A percentile compares a stretch with the other conserved stretches of the same genome.
These are phyloP conservation scores for Chelonus insularis DNA, from an alignment of 1,140 invertebrate species.

Conservation along the genomic window DNA sequence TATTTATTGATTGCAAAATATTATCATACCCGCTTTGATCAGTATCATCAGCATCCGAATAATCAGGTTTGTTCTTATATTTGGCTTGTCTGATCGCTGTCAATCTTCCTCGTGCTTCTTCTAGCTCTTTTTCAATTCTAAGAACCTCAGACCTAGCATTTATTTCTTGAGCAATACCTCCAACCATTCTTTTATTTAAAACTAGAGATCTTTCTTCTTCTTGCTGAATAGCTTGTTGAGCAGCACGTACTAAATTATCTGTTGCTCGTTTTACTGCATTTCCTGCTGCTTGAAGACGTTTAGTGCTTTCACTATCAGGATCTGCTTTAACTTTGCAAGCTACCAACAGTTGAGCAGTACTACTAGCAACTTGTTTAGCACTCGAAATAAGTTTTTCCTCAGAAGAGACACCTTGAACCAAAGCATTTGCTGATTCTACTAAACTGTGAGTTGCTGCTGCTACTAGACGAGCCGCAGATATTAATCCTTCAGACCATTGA, in stretches of 20 bases:
- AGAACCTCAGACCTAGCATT: conserved; percentile 86
- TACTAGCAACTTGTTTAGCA: conserved; percentile 95
- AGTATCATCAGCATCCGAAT: conserved; percentile 46
- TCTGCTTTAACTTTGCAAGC: conserved; percentile 98
- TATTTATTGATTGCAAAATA: too few species aligned
- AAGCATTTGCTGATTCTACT: conserved; percentile 94
- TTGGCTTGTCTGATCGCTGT: conserved; percentile 84
- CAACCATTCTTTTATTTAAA: conserved; percentile 89
- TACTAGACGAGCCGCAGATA: conserved; percentile 93
- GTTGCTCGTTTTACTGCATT: conserved; percentile 97
- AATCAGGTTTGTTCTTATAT: conserved; percentile 66
- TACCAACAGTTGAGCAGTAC: conserved; percentile 94
- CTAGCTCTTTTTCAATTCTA: conserved; percentile 89
- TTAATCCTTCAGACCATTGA: conserved; percentile 97
- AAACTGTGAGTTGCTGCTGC: conserved; percentile 96
- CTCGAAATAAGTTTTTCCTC: conserved; percentile 97
- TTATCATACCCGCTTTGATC: conserved; percentile 56
- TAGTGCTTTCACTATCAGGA: conserved; percentile 89
- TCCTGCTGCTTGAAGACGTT: conserved; percentile 91
- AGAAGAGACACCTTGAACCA: conserved; percentile 91
- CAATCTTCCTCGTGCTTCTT: conserved; percentile 87
- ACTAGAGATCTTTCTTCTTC: conserved; percentile 90
- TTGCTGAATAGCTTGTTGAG: conserved; percentile 88
- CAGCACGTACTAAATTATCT: conserved; percentile 93
- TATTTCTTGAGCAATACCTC: conserved; percentile 91